Evolutionary conservation across 2,888 invertebrate genomes (phyloP).

Genomic region (Entomobrya multifasciata): DNA sequence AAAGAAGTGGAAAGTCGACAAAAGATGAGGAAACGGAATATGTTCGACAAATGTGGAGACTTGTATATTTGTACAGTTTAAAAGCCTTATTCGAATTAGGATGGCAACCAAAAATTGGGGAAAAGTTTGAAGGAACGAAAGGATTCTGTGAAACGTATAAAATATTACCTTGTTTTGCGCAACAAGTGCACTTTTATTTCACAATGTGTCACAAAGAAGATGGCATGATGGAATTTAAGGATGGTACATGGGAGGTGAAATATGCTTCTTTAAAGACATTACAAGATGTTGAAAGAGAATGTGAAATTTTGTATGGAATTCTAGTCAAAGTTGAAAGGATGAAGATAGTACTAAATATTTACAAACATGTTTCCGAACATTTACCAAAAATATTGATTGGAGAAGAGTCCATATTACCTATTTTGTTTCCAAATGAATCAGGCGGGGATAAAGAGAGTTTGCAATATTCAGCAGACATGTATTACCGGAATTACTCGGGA

Average conservation of each 20-base stretch:
- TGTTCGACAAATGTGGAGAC: background rate
- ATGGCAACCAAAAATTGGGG: slow-evolving; percentile 6
- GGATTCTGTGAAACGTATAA: background rate
- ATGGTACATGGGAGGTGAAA: background rate
- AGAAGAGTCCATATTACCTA: background rate
- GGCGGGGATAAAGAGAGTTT: no score
- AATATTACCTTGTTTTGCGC: background rate
- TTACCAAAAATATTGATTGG: background rate
- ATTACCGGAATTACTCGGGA: background rate
- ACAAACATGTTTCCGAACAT: background rate
- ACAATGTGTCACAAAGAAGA: background rate
- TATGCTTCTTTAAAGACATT: no score
- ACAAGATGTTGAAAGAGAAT: background rate
- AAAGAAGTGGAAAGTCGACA: background rate
- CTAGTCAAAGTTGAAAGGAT: background rate
- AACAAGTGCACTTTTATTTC: background rate
- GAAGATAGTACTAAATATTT: background rate
- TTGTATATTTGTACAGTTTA: slow-evolving; percentile 20
- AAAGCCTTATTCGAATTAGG: slow-evolving; percentile 23
- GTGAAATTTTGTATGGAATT: background rate
- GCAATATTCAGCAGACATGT: background rate
- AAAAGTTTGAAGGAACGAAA: background rate
- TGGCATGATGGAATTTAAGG: background rate
- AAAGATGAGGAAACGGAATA: background rate
- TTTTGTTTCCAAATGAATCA: background rate